Evolutionary conservation across 2,888 invertebrate genomes (phyloP).

Genomic region (Phengaris alcon): DNA sequence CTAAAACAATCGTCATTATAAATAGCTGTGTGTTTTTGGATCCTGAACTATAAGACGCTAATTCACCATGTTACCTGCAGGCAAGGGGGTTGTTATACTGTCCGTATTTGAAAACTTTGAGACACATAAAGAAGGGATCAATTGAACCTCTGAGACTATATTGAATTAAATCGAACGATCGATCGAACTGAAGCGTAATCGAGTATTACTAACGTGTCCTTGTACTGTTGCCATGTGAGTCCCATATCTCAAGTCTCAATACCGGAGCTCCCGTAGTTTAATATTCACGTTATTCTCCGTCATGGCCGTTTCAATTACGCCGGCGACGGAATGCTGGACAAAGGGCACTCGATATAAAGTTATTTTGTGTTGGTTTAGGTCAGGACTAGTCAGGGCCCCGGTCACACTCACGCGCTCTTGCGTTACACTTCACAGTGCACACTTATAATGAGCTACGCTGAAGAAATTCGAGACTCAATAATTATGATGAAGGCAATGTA

Average conservation of each 20-base stretch:
- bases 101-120: no score
- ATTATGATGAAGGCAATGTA: no score
- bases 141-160: no score
- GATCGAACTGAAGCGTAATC: background rate
- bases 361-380: background rate
- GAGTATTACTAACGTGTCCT: background rate
- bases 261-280: background rate
- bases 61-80: no score
- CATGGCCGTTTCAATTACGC: conserved; percentile 18
- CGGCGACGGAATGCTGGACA: conserved; percentile 11
- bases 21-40: no score
- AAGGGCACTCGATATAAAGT: background rate
- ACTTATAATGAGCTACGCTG: background rate
- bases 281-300: conserved; percentile 7
- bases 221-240: background rate
- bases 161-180: no score
- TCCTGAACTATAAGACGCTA: no score
- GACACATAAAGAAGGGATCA: no score
- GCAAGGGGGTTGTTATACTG: no score
- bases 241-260: background rate
- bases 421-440: background rate
- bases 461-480: no score
- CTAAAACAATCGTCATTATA: background rate
- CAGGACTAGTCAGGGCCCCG: background rate
- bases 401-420: background rate